Conservation (phyloP, 2,113 vertebrate species). For the Gymnobelideus leadbeateri region DNA sequence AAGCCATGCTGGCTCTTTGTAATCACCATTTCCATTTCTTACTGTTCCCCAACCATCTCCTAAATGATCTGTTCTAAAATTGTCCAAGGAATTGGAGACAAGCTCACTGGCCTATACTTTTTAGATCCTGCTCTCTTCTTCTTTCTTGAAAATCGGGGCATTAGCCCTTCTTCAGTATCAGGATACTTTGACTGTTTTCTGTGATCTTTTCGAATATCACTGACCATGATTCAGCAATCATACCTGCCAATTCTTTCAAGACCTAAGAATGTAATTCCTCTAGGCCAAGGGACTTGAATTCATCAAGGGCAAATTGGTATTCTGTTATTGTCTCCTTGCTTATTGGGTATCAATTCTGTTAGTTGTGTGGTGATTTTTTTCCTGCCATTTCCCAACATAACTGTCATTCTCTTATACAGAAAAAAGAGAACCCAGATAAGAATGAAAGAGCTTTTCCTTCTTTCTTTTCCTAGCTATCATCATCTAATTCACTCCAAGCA, state of each 20-base stretch:
- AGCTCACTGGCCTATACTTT: neutral
- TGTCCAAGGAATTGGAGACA: neutral
- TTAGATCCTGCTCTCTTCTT: neutral
- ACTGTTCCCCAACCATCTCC: neutral
- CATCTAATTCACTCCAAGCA: neutral
- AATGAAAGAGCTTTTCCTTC: neutral
- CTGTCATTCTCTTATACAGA: neutral
- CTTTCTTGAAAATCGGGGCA: neutral
- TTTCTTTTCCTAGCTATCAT: neutral
- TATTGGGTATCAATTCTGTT: neutral
- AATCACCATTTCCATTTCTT: neutral
- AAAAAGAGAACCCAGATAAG: neutral
- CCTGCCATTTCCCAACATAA: neutral
- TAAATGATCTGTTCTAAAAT: slow-evolving; percentile 2
- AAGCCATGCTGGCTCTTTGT: neutral
- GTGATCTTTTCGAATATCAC: neutral
- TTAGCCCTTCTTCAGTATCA: neutral
- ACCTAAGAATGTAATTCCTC: neutral
- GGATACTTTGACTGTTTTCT: neutral
- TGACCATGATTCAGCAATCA: neutral
- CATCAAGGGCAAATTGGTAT: neutral
- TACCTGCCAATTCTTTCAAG: neutral
- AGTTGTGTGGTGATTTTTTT: neutral
- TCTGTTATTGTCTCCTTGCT: neutral
- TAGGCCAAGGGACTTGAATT: neutral